Evolutionary conservation across 2,797 vertebrate species (phyloP), one percentile per base, ranked within the genome.

Genomic region (Amblyraja radiata): DNA sequence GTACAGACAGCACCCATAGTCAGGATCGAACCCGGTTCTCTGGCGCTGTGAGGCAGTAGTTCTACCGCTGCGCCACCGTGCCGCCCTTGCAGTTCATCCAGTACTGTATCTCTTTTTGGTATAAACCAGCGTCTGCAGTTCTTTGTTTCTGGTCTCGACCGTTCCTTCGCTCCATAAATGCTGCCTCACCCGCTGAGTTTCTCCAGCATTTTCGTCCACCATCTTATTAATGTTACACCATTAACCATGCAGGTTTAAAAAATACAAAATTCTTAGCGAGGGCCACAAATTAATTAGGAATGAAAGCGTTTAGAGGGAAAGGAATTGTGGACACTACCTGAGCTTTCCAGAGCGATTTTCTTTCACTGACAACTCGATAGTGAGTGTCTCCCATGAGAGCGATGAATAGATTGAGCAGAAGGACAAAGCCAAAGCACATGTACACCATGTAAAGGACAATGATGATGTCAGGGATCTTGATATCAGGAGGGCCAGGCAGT

Each of bases 351-450:
- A 93, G 25, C 2, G 6, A 2, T 68, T 93, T 94, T 23, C 58
- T 93, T 84, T 93, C 77, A 61, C 23, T 93, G n/a, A 18, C 74
- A 80, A 94, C 93, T 54, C 93, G 78, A 21, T 78, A 93, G 79
- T 93, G 90, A 54, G 93, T 93, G 25, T 93, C 83, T 39, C 23
- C 86, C 65, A 83, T 80, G 93, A 94, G 36, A 58, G 9, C 78
- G 94, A 84, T 93, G 90, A 94, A 93, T 32, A 94, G 93, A 36
- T 93, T 94, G 32, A 93, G 32, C 93, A 93, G 94, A 46, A 93
- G 84, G 94, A 93, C 68, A 81, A 93, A 90, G 39, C 21, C 73
- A 93, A 90, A 54, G 7, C 94, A 11, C 23, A 94, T 93, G 71
- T 93, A 94, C 73, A 93, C 93, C 77, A 88, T 92, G 78, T 93